These are phyloP conservation scores for Chiloscyllium plagiosum DNA, from an alignment of 2,113 vertebrate genomes.

Conservation along the genomic window DNA sequence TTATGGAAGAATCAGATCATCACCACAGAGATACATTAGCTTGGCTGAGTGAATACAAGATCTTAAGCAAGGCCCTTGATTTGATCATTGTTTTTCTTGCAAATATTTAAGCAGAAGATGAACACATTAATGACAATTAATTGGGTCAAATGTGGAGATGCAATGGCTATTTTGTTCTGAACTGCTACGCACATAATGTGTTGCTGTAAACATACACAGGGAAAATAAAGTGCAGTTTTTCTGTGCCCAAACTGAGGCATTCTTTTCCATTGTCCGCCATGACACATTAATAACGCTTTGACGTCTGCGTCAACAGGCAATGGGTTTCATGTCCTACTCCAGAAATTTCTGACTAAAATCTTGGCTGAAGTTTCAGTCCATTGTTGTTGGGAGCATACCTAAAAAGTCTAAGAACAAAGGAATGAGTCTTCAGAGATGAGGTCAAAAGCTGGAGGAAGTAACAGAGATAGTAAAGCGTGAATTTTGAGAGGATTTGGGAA, in stretches of 20 bases:
- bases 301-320: neutral
- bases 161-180: neutral
- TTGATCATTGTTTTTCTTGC: neutral
- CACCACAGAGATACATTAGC: no score
- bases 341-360: neutral
- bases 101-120: neutral
- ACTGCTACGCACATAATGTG: neutral
- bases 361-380: neutral
- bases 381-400: neutral
- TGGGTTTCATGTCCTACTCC: neutral
- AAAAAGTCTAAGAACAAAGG: neutral
- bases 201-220: neutral
- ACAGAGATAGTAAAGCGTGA: neutral
- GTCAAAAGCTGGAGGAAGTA: neutral
- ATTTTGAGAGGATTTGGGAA: neutral
- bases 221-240: neutral
- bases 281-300: neutral
- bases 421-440: neutral
- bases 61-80: neutral
- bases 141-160: neutral
- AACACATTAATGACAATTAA: neutral
- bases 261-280: neutral
- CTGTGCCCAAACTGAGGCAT: neutral
- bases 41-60: neutral
- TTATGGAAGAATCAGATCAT: neutral